phyloP scores from a whole-genome alignment of 2,888 invertebrate species.

The Dynastes tityus region DNA sequence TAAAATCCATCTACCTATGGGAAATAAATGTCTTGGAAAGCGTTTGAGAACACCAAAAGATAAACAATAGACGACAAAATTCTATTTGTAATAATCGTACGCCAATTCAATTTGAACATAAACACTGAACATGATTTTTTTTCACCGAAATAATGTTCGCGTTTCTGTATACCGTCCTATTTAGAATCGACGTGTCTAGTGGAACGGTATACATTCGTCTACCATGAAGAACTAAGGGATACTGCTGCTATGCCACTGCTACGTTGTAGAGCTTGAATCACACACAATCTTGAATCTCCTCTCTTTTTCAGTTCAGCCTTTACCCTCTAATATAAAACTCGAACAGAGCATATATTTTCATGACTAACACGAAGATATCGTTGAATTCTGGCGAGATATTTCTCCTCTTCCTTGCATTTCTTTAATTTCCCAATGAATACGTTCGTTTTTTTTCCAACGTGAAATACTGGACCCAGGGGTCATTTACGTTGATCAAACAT shows the following conservation, averaged over 20 bases:
- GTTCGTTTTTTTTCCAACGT: constrained; percentile 6
- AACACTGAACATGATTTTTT: constrained; percentile 29
- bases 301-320: constrained; percentile 13
- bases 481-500: no score
- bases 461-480: constrained; percentile 6
- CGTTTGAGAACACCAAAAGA: constrained; percentile 4
- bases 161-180: constrained; percentile 10
- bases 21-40: constrained; percentile 10
- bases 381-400: constrained; percentile 32
- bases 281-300: constrained; percentile 32
- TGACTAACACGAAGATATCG: constrained; percentile 53
- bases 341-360: constrained; percentile 44
- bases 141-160: constrained; percentile 16
- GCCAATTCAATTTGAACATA: constrained; percentile 15
- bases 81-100: constrained; percentile 2
- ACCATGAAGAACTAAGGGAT: constrained; percentile 43
- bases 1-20: constrained; percentile 60
- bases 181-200: constrained; percentile 34
- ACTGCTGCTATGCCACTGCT: constrained; percentile 22
- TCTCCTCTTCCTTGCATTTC: constrained; percentile 50
- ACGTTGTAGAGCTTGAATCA: constrained; percentile 31
- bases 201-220: constrained; percentile 22
- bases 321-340: constrained; percentile 38
- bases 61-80: neutral
- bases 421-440: constrained; percentile 36